Base-by-base conservation (phyloP, 2,113 vertebrate species). In the Entelurus aequoreus region DNA sequence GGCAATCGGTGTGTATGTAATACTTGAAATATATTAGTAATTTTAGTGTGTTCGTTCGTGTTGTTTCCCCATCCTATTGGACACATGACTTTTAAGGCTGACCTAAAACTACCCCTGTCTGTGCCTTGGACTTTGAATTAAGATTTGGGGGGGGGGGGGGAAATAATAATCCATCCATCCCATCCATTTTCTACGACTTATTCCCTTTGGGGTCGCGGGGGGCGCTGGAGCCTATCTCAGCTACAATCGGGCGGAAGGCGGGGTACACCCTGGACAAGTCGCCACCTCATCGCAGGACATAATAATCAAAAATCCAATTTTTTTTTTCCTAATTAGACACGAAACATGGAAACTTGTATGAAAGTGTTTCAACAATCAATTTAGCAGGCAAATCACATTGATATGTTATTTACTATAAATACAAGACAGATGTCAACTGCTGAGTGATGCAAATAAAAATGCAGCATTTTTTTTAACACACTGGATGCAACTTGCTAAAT, bases 111-210 rank as follows among this genome's bases (percentile, higher is more conserved):
- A 76, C 81, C 86, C 74, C 72, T 44, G 90, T 91, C 72, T 44
- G 90, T 91, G 90, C 90, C 90, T 91, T 90, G 68, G 10, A 44
- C n/a, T 44, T 14, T 11, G 10, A 54, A 54, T 11, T 21, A 9
- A 54, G 12, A 54, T 21, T 44, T 44, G 2, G 1, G 19, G 19
- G 19, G 19, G 19, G 19, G 19, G 2, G 4, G 4, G 35, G 52
- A 54, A 50, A 54, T n/a, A 1, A 54, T 14, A 2, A 62, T 60
- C 78, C 42, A n/a, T n/a, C n/a, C n/a, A n/a, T n/a, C n/a, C n/a
- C n/a, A n/a, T n/a, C n/a, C n/a, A n/a, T n/a, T n/a, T n/a, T n/a
- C n/a, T n/a, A n/a, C n/a, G n/a, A n/a, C n/a, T n/a, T n/a, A n/a
- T n/a, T n/a, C n/a, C n/a, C n/a, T n/a, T n/a, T n/a, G n/a, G n/a